Percentiles rank a stretch among this genome's conserved stretches.
phyloP scores from a whole-genome alignment of 1,140 invertebrate genomes.

The Drosophila sp. region DNA sequence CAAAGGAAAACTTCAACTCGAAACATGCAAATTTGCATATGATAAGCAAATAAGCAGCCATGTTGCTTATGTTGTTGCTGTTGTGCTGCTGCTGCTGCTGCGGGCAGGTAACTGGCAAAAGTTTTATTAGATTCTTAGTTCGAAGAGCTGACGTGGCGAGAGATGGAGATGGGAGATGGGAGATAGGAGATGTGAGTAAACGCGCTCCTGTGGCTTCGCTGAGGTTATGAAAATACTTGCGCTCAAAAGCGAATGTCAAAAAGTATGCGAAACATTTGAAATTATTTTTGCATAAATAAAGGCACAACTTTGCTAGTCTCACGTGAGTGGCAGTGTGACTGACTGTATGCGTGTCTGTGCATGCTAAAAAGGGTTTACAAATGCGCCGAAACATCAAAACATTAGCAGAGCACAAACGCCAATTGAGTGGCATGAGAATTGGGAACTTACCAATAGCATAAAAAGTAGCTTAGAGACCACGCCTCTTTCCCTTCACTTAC shows the following conservation, averaged over 20 bases:
- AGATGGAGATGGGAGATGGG: neutral
- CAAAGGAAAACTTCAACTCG: conserved; percentile 69
- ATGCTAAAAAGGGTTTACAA: conserved; percentile 60
- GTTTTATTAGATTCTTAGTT: conserved; percentile 82
- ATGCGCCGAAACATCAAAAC: conserved; percentile 65
- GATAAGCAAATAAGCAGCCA: conserved; percentile 79
- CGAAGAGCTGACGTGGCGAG: conserved; percentile 21
- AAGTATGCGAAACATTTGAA: conserved; percentile 77
- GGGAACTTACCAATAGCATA: conserved; percentile 5
- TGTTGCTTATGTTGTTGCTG: conserved; percentile 41
- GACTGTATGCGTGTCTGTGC: neutral
- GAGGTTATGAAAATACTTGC: conserved; percentile 67
- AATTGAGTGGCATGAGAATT: conserved; percentile 48
- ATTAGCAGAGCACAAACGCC: conserved; percentile 42
- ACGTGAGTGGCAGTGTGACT: conserved; percentile 16
- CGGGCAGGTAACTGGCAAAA: conserved; percentile 69
- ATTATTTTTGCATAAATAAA: conserved; percentile 81
- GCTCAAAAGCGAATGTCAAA: conserved; percentile 45
- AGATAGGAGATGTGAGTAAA: neutral
- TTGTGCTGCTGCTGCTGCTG: conserved; percentile 30
- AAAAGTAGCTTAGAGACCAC: conserved; percentile 53
- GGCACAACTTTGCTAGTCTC: conserved; percentile 41
- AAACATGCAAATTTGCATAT: conserved; percentile 81
- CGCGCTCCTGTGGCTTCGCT: conserved; percentile 60
- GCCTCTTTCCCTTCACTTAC: neutral